phyloP scores from a whole-genome alignment of 2,113 vertebrate genomes.

The Passer domesticus region DNA sequence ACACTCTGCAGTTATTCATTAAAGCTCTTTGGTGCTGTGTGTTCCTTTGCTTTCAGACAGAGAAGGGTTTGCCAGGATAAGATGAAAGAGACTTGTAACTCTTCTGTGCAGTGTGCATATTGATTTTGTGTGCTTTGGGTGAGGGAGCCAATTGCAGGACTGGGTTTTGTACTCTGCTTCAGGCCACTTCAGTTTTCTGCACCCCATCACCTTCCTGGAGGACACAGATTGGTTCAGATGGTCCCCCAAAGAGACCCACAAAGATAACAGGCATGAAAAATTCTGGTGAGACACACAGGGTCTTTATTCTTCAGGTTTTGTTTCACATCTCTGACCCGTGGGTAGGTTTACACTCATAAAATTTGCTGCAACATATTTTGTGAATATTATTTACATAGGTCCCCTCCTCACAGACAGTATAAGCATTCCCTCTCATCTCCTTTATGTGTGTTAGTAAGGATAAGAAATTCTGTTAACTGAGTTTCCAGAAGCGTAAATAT shows the following conservation, averaged over 20 bases:
- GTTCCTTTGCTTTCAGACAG: not conserved
- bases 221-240: not conserved
- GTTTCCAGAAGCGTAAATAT: not conserved
- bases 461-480: not conserved
- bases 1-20: conserved; percentile 1
- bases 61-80: not conserved
- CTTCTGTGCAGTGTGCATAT: not conserved
- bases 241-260: not conserved
- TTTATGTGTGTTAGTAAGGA: not conserved
- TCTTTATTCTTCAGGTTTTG: not conserved
- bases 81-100: not conserved
- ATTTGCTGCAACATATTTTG: not conserved
- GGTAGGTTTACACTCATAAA: not conserved
- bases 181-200: not conserved
- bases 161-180: not conserved
- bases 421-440: not conserved
- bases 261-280: not conserved
- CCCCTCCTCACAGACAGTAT: not conserved
- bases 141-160: not conserved
- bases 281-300: not conserved
- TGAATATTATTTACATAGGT: not conserved
- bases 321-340: not conserved
- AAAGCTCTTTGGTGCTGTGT: not conserved
- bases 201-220: not conserved
- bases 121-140: not conserved